Conservation (phyloP, 1,140 invertebrate species). For the Drosophila leontia region DNA sequence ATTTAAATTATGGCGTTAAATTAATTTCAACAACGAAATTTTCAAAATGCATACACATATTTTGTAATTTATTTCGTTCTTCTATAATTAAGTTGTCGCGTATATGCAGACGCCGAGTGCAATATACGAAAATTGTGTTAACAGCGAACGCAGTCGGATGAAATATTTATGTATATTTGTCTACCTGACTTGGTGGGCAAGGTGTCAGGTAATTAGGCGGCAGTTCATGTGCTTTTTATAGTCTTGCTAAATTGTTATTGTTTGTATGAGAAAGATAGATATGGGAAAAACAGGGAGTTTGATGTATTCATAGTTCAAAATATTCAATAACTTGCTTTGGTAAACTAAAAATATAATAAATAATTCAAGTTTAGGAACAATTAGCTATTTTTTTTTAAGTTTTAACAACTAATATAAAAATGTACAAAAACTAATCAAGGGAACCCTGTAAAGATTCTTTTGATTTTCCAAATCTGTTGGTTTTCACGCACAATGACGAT, state of each 20-base stretch:
- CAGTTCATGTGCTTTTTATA: constrained; percentile 8
- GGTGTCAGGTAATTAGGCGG: constrained; percentile 23
- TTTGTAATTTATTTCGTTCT: constrained; percentile 34
- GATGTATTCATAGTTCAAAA: neutral
- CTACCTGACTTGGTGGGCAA: constrained; percentile 6
- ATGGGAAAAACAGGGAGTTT: neutral
- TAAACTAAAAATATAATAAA: neutral
- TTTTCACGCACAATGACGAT: constrained; percentile 27
- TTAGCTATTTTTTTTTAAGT: neutral
- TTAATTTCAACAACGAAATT: constrained; percentile 41
- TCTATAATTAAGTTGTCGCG: constrained; percentile 42
- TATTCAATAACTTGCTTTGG: neutral
- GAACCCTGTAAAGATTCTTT: neutral
- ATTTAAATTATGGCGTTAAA: constrained; percentile 58
- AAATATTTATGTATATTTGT: constrained; percentile 15
- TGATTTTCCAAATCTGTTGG: neutral
- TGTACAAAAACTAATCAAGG: neutral
- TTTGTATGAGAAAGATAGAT: neutral
- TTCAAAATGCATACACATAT: constrained; percentile 29
- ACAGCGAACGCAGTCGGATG: constrained; percentile 13
- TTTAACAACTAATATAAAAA: neutral
- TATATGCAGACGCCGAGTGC: constrained; percentile 57
- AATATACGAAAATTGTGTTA: constrained; percentile 66
- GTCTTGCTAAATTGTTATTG: constrained; percentile 8
- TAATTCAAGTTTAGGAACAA: neutral